Percentiles rank a stretch among this genome's conserved stretches.
Conservation (phyloP, 2,888 invertebrate species). For the Cheilosia variabilis region DNA sequence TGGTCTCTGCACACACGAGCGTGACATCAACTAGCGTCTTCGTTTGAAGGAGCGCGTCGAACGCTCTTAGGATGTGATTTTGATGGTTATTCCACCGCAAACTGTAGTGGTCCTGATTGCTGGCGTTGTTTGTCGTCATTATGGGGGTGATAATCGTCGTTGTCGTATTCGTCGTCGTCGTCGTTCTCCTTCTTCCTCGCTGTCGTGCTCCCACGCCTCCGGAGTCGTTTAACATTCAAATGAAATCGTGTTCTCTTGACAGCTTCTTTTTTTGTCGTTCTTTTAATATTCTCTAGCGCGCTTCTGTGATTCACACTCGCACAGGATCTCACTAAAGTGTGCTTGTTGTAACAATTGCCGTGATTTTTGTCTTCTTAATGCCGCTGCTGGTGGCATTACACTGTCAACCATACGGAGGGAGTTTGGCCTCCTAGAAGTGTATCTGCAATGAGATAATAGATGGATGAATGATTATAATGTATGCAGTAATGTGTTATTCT, state of each 20-base stretch:
- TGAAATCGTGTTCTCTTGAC: constrained; percentile 63
- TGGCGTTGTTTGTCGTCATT: constrained; percentile 80
- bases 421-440: constrained; percentile 65
- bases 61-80: constrained; percentile 93
- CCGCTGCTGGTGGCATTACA: constrained; percentile 48
- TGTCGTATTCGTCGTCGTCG: constrained; percentile 77
- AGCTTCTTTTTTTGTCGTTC: constrained; percentile 26
- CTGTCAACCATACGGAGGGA: constrained; percentile 48
- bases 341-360: constrained; percentile 74
- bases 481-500: constrained; percentile 69
- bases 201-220: constrained; percentile 78
- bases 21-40: constrained; percentile 96
- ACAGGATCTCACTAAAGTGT: constrained; percentile 58
- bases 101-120: constrained; percentile 92
- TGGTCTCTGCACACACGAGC: constrained; percentile 93
- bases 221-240: constrained; percentile 82
- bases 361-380: constrained; percentile 67
- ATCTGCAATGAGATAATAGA: constrained; percentile 78
- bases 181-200: constrained; percentile 64
- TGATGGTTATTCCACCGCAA: constrained; percentile 97
- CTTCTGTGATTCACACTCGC: constrained; percentile 68
- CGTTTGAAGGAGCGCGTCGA: constrained; percentile 93
- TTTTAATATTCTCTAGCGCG: constrained; percentile 64
- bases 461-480: constrained; percentile 72
- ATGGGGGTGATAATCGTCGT: constrained; percentile 62